Evolutionary conservation across 2,888 invertebrate species (phyloP).

Genomic region (Agriotes lineatus): DNA sequence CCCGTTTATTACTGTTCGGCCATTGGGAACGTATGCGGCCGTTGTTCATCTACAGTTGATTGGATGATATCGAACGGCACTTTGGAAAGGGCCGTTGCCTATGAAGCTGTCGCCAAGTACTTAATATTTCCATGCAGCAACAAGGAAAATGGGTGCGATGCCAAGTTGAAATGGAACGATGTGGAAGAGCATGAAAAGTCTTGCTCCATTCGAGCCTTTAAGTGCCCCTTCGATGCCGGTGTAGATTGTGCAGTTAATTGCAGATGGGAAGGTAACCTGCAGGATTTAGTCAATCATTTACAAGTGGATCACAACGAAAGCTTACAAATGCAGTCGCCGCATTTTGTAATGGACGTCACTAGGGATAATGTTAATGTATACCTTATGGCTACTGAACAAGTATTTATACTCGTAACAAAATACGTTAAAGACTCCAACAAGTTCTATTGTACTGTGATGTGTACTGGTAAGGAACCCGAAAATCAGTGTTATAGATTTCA

Average conservation of each 20-base stretch:
- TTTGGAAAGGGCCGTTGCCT: conserved; percentile 27
- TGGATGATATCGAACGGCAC: conserved; percentile 31
- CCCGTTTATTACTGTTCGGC: conserved; percentile 26
- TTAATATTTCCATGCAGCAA: conserved; percentile 53
- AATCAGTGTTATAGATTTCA: conserved; percentile 40
- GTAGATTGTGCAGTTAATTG: conserved; percentile 43
- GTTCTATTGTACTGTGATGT: conserved; percentile 25
- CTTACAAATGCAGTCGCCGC: neutral
- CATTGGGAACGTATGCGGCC: conserved; percentile 30
- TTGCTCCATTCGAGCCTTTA: conserved; percentile 50
- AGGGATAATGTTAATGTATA: too few relatives aligned
- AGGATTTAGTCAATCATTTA: conserved; percentile 55
- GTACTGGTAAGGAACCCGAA: conserved; percentile 5
- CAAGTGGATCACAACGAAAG: neutral
- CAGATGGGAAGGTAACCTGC: conserved; percentile 53
- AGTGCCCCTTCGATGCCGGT: conserved; percentile 49
- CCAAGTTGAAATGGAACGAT: conserved; percentile 47
- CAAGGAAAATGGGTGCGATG: conserved; percentile 52
- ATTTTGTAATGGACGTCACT: conserved; percentile 22
- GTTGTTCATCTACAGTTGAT: conserved; percentile 4
- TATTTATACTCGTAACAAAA: conserved; percentile 53
- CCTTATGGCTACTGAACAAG: conserved; percentile 51
- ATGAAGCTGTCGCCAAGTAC: conserved; percentile 40
- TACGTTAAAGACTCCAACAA: too few relatives aligned
- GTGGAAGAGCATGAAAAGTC: conserved; percentile 51